A percentile compares a stretch with the other conserved stretches of the same genome.
Evolutionary conservation across 1,140 invertebrate species (phyloP).

Genomic region (Oncopeltus fasciatus): DNA sequence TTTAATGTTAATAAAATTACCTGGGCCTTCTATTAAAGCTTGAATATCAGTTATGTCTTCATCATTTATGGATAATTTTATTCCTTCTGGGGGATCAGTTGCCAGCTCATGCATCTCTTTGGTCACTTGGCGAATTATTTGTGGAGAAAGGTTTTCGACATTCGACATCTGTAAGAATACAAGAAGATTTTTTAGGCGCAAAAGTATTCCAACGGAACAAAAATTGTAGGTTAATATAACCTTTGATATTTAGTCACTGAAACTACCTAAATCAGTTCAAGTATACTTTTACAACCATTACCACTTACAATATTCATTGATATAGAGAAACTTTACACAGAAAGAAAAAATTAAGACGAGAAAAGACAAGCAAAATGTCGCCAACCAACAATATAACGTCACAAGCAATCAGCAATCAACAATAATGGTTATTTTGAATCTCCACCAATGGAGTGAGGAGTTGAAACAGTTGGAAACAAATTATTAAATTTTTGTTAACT

Average conservation of each 20-base stretch:
- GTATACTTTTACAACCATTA: no score
- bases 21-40: constrained; percentile 76
- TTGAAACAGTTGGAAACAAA: neutral
- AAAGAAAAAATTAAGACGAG: no score
- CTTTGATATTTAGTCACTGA: no score
- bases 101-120: constrained; percentile 69
- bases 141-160: constrained; percentile 86
- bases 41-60: constrained; percentile 86
- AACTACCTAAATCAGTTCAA: no score
- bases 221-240: neutral
- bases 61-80: constrained; percentile 73
- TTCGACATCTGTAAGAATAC: constrained; percentile 51
- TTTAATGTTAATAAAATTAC: constrained; percentile 30
- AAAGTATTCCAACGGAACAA: neutral
- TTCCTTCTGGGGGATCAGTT: constrained; percentile 70
- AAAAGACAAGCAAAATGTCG: neutral
- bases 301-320: constrained; percentile 1
- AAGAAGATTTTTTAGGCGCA: neutral
- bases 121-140: constrained; percentile 69
- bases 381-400: neutral
- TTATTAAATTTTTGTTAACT: no score
- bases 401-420: constrained; percentile 7
- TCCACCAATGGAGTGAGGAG: neutral
- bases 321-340: neutral
- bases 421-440: constrained; percentile 3